Conservation (phyloP, 2,888 invertebrate genomes). For the Alentia gelatinosa region DNA sequence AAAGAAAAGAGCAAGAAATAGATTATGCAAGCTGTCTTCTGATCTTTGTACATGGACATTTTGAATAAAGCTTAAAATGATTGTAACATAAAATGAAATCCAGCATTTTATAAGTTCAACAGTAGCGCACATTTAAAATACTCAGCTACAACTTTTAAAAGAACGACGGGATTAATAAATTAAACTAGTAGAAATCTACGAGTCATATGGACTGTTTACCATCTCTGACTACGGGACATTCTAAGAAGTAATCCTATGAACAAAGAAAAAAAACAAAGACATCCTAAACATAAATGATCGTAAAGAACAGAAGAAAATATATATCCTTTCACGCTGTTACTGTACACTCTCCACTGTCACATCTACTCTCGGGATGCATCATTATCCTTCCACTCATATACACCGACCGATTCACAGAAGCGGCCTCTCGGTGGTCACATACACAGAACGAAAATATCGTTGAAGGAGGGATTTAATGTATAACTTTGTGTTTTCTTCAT, state of each 20-base stretch:
- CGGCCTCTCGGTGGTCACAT: neutral
- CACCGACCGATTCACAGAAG: neutral
- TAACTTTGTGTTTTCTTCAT: neutral
- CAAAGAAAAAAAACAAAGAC: neutral
- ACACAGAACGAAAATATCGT: neutral
- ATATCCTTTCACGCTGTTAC: neutral
- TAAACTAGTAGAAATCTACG: no score
- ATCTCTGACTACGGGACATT: no score
- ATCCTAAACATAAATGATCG: neutral
- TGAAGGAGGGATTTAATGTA: neutral
- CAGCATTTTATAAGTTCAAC: slow-evolving; percentile 34
- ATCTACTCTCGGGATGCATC: neutral
- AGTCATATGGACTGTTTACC: no score
- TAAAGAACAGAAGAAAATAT: neutral
- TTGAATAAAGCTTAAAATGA: neutral
- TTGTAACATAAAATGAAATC: slow-evolving; percentile 33
- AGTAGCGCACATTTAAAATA: neutral
- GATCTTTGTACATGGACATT: slow-evolving; percentile 11
- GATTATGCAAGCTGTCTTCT: slow-evolving; percentile 4
- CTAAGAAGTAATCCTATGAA: neutral
- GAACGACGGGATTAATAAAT: slow-evolving; percentile 11
- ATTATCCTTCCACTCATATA: neutral
- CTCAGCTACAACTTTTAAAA: neutral
- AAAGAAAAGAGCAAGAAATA: neutral
- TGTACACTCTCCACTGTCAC: slow-evolving; percentile 32